These are phyloP conservation scores for Tinea semifulvella DNA, from an alignment of 2,888 invertebrate genomes.

Conservation along the genomic window DNA sequence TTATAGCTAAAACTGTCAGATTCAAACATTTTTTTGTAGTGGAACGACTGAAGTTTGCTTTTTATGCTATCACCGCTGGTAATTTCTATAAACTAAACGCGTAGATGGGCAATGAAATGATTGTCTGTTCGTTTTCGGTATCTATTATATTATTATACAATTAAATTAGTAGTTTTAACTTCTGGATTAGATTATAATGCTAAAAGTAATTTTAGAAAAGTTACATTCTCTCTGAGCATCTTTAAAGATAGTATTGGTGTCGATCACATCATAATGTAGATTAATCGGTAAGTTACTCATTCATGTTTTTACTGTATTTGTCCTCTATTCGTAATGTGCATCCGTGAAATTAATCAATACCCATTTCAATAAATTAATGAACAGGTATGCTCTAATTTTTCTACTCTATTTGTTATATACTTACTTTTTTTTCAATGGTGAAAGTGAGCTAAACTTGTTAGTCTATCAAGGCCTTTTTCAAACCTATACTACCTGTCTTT, in stretches of 20 bases:
- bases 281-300: constrained; percentile 1
- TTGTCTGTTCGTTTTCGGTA: no score
- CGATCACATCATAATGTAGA: constrained; percentile 4
- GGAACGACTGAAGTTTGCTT: no score
- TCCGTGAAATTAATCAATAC: no score
- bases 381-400: neutral
- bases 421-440: constrained; percentile 4
- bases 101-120: no score
- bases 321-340: neutral
- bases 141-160: no score
- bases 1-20: no score
- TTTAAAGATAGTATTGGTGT: no score
- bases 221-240: constrained; percentile 4
- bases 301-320: neutral
- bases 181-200: neutral
- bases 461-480: neutral
- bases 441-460: constrained; percentile 3
- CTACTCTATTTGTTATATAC: neutral
- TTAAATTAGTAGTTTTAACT: no score
- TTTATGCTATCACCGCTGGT: no score
- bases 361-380: neutral
- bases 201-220: constrained; percentile 5
- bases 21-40: no score
- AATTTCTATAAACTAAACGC: no score
- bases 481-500: no score